Conservation (phyloP, 1,140 invertebrate species). For the Brachionus angularis region DNA sequence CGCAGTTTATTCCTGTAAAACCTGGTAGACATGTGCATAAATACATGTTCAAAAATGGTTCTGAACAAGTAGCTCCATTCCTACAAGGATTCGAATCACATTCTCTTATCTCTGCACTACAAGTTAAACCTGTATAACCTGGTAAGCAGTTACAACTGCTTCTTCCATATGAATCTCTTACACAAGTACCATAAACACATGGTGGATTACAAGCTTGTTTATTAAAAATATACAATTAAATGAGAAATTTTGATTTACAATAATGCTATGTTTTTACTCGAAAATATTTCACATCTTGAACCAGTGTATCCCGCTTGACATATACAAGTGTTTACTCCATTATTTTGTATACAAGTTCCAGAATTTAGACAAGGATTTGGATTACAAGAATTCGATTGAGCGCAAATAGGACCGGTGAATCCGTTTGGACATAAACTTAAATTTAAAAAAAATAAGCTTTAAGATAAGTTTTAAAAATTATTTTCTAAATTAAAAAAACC, state of each 20-base stretch:
- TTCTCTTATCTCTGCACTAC: conserved; percentile 15
- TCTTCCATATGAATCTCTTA: not conserved
- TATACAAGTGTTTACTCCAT: not conserved
- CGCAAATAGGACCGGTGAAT: conserved; percentile 30
- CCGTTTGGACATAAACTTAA: conserved; percentile 29
- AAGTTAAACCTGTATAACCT: conserved; percentile 10
- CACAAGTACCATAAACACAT: conserved; percentile 33
- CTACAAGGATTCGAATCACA: conserved; percentile 68
- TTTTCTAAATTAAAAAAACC: not conserved
- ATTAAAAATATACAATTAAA: not conserved
- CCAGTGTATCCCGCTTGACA: conserved; percentile 31
- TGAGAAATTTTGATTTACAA: not conserved
- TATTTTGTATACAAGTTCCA: conserved; percentile 6
- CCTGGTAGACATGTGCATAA: conserved; percentile 50
- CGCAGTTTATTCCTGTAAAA: conserved; percentile 46
- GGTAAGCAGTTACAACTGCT: conserved; percentile 7
- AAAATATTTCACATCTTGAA: not conserved
- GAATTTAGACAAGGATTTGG: conserved; percentile 28
- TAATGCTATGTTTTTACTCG: not conserved
- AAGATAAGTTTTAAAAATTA: not conserved
- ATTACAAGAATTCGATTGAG: not conserved
- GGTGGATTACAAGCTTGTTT: conserved; percentile 3
- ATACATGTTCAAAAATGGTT: conserved; percentile 46
- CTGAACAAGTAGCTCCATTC: conserved; percentile 76
- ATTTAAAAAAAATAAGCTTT: not conserved